Conservation (phyloP, 2,113 vertebrate genomes). For the Tragelaphus strepsiceros region DNA sequence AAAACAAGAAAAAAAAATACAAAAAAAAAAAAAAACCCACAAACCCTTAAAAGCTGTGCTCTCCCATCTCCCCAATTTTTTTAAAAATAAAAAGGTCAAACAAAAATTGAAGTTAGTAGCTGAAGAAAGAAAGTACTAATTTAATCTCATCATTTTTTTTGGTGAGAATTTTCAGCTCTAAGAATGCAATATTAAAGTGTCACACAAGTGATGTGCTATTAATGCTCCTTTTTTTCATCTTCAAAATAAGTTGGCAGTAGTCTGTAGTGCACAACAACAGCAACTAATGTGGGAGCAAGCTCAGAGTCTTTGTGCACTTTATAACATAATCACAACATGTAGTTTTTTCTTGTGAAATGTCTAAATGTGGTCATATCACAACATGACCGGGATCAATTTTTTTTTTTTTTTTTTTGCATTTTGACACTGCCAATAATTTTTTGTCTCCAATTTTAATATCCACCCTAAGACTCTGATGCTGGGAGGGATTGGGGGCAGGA, state of each 20-base stretch:
- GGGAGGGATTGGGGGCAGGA: too few species aligned
- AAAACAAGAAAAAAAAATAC: background rate
- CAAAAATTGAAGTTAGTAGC: background rate
- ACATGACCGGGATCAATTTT: background rate
- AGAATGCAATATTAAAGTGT: slow-evolving; percentile 28
- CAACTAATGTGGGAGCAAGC: background rate
- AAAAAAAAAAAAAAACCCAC: too few species aligned
- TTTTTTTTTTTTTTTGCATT: background rate
- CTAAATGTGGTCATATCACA: background rate
- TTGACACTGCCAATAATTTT: background rate
- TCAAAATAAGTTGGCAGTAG: background rate
- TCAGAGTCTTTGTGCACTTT: background rate
- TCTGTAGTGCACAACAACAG: background rate
- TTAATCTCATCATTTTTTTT: slow-evolving; percentile 18
- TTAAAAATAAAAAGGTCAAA: background rate
- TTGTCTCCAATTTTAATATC: background rate
- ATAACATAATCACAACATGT: background rate
- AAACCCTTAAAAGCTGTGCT: background rate
- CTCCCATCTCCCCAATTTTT: background rate
- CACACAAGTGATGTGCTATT: slow-evolving; percentile 1
- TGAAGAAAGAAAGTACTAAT: background rate
- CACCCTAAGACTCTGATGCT: background rate
- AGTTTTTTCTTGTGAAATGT: background rate
- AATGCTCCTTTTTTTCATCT: background rate
- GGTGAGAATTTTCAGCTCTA: background rate